phyloP scores from a whole-genome alignment of 1,140 invertebrate species.

The Neodiprion virginianus region DNA sequence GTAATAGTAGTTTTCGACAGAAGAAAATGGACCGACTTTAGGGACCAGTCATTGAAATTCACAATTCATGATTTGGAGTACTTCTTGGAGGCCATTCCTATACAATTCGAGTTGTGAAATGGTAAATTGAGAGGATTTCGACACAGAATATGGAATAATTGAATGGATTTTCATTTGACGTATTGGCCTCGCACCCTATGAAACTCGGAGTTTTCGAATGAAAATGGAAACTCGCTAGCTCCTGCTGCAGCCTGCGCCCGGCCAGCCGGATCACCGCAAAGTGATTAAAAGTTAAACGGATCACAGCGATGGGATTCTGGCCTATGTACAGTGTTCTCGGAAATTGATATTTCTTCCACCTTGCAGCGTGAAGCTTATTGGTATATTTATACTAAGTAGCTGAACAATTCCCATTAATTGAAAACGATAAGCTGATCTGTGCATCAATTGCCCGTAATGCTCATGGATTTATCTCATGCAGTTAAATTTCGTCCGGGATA shows the following conservation, averaged over 20 bases:
- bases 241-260: background rate
- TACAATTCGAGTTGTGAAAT: no score
- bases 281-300: slow-evolving; percentile 16
- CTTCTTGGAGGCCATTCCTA: no score
- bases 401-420: background rate
- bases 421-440: background rate
- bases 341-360: slow-evolving; percentile 11
- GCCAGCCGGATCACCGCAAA: slow-evolving; percentile 9
- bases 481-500: background rate
- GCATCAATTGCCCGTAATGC: background rate
- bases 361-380: background rate
- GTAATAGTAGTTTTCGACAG: no score
- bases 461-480: background rate
- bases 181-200: background rate
- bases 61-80: no score
- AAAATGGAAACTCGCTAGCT: background rate
- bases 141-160: background rate
- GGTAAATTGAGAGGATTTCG: no score
- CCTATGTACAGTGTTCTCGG: background rate
- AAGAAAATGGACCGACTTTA: no score
- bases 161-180: background rate
- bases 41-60: no score
- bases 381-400: slow-evolving; percentile 5
- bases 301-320: background rate
- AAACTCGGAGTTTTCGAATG: background rate